These are phyloP conservation scores for Tribolium castaneum DNA, from an alignment of 1,140 invertebrate species.

Conservation along the genomic window DNA sequence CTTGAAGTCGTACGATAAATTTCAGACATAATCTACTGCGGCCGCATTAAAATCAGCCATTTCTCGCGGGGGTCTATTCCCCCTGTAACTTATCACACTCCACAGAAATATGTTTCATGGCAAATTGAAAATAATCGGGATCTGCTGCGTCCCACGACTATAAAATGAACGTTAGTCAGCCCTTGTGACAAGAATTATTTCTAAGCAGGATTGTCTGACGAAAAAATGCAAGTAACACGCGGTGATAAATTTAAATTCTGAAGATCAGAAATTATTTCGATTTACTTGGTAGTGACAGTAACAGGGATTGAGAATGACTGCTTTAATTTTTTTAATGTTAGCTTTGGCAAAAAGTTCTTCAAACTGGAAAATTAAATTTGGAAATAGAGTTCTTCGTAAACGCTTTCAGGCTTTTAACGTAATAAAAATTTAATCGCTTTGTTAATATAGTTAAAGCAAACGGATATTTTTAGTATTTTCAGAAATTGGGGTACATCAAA, in stretches of 20 bases:
- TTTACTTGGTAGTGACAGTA: not conserved
- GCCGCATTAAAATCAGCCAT: slow-evolving; percentile 17
- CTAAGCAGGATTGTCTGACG: not conserved
- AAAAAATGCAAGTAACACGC: not conserved
- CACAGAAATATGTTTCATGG: slow-evolving; percentile 20
- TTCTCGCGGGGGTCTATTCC: not conserved
- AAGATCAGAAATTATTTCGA: not conserved
- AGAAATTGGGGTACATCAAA: slow-evolving; percentile 1
- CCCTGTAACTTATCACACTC: slow-evolving; percentile 9
- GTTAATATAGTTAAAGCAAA: not conserved
- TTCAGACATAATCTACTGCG: slow-evolving; percentile 19
- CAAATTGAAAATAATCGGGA: slow-evolving; percentile 17
- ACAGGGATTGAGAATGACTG: not conserved
- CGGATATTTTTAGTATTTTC: slow-evolving; percentile 8
- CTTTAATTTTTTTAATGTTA: not conserved
- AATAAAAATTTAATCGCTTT: slow-evolving; percentile 20
- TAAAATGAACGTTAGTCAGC: slow-evolving; percentile 9
- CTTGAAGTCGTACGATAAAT: not conserved
- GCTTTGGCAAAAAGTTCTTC: not conserved
- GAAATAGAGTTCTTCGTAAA: not conserved
- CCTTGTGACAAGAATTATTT: not conserved
- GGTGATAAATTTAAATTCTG: not conserved
- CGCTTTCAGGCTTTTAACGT: not conserved
- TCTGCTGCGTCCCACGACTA: not conserved
- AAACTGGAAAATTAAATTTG: slow-evolving; percentile 1